Conservation (phyloP, 2,113 vertebrate genomes). For the Aptenodytes forsteri region DNA sequence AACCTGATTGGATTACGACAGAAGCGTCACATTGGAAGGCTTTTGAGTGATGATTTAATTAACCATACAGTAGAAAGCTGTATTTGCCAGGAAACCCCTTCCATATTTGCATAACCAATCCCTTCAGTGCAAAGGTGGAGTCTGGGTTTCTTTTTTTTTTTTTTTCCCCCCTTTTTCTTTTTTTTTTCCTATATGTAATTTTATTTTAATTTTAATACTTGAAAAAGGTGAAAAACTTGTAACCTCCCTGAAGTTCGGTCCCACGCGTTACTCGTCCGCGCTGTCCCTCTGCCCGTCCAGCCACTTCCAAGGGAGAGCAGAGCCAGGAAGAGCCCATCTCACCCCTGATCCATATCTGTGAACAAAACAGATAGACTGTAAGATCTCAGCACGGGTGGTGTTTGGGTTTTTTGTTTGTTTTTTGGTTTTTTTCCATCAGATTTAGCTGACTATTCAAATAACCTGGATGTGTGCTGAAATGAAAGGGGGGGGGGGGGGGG, state of each 20-base stretch:
- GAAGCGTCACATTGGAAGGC: slow-evolving; percentile 87
- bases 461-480: slow-evolving; percentile 42
- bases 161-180: background rate
- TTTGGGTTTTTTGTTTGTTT: background rate
- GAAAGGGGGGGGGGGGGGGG: background rate
- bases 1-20: slow-evolving; percentile 88
- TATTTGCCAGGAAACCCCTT: slow-evolving; percentile 83
- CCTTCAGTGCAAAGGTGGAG: slow-evolving; percentile 89
- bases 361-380: slow-evolving; percentile 40
- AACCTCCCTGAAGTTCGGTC: slow-evolving; percentile 64
- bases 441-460: slow-evolving; percentile 55
- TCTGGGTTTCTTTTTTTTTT: slow-evolving; percentile 52
- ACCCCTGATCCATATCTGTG: slow-evolving; percentile 55
- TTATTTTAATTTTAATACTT: slow-evolving; percentile 75
- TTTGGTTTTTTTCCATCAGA: background rate
- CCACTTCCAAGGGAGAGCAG: background rate
- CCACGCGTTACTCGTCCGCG: background rate
- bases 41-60: slow-evolving; percentile 99
- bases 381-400: slow-evolving; percentile 12
- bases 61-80: slow-evolving; percentile 93
- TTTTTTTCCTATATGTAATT: slow-evolving; percentile 63
- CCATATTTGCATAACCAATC: slow-evolving; percentile 95
- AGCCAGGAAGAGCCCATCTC: slow-evolving; percentile 19
- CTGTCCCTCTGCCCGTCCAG: background rate
- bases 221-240: slow-evolving; percentile 71